Percentiles rank a stretch among this genome's conserved stretches.
These are phyloP conservation scores for Thomomys bottae DNA, from an alignment of 2,113 vertebrate species.

Conservation along the genomic window DNA sequence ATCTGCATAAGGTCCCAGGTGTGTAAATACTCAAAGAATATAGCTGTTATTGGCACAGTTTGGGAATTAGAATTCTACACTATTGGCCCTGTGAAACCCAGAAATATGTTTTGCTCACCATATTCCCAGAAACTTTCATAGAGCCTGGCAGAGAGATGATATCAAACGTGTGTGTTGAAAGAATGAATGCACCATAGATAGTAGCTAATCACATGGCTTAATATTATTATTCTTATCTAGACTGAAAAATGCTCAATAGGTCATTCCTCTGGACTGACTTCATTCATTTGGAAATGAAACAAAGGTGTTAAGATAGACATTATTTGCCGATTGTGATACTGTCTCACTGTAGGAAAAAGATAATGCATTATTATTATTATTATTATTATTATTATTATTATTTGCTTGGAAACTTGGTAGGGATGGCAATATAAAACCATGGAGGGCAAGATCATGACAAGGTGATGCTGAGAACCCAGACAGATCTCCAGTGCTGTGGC, in stretches of 20 bases:
- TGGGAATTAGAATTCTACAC: not conserved
- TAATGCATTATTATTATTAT: too few relatives aligned
- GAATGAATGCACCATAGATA: not conserved
- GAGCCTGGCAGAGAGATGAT: not conserved
- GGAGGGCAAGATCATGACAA: not conserved
- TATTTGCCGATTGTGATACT: not conserved
- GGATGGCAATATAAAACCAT: not conserved
- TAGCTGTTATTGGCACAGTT: not conserved
- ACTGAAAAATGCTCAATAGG: not conserved
- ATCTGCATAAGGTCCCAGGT: not conserved
- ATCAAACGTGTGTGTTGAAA: not conserved
- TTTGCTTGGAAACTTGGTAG: not conserved
- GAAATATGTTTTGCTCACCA: not conserved
- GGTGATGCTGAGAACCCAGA: not conserved
- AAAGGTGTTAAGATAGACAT: not conserved
- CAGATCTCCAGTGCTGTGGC: not conserved
- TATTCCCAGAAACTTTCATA: not conserved
- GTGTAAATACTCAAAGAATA: not conserved
- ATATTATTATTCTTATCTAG: not conserved
- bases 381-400: too few relatives aligned
- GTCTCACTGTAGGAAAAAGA: not conserved
- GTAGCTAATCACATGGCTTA: not conserved
- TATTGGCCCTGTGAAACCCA: not conserved
- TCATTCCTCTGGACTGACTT: not conserved
- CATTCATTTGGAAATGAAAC: constrained; percentile 26